Percentiles rank a stretch among this genome's conserved stretches.
These are phyloP conservation scores for Lethrus apterus DNA, from an alignment of 1,140 invertebrate genomes.

Conservation along the genomic window DNA sequence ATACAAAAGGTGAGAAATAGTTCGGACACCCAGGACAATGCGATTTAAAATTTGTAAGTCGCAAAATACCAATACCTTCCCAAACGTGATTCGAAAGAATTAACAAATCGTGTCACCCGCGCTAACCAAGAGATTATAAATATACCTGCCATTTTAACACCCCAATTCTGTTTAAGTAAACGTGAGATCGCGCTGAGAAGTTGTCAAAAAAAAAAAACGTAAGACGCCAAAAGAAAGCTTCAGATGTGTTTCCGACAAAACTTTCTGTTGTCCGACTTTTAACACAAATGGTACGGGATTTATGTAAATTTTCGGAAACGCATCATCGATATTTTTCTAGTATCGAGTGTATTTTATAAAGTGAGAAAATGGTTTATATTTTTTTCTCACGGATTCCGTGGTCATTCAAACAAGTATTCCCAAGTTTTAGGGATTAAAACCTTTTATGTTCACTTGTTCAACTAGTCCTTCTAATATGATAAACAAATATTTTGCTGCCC, in stretches of 20 bases:
- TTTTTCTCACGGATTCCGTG: slow-evolving; percentile 16
- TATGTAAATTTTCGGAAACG: slow-evolving; percentile 7
- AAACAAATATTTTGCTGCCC: slow-evolving; percentile 16
- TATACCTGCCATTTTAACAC: slow-evolving; percentile 17
- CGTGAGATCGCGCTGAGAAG: slow-evolving; percentile 12
- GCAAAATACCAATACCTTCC: slow-evolving; percentile 6
- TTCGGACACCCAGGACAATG: too few relatives aligned
- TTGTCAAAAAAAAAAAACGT: slow-evolving; percentile 8
- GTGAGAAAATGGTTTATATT: slow-evolving; percentile 16
- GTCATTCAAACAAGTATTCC: slow-evolving; percentile 13
- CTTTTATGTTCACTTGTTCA: slow-evolving; percentile 13
- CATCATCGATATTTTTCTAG: slow-evolving; percentile 13
- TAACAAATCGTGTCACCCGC: slow-evolving; percentile 15
- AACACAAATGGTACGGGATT: slow-evolving; percentile 5
- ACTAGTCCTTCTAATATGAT: slow-evolving; percentile 14
- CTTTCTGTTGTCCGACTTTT: slow-evolving; percentile 3
- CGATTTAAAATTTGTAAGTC: slow-evolving; percentile 4
- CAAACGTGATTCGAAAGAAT: slow-evolving; percentile 13
- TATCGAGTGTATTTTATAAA: slow-evolving; percentile 14
- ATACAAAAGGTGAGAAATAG: too few relatives aligned
- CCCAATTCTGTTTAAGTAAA: slow-evolving; percentile 11
- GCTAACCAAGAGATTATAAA: slow-evolving; percentile 15
- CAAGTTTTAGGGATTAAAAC: slow-evolving; percentile 5
- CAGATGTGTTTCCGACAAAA: slow-evolving; percentile 9
- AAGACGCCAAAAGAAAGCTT: slow-evolving; percentile 1